A percentile compares a stretch with the other conserved stretches of the same genome.
Conservation (phyloP, 2,113 vertebrate genomes). For the Epinephelus cyanopodus region DNA sequence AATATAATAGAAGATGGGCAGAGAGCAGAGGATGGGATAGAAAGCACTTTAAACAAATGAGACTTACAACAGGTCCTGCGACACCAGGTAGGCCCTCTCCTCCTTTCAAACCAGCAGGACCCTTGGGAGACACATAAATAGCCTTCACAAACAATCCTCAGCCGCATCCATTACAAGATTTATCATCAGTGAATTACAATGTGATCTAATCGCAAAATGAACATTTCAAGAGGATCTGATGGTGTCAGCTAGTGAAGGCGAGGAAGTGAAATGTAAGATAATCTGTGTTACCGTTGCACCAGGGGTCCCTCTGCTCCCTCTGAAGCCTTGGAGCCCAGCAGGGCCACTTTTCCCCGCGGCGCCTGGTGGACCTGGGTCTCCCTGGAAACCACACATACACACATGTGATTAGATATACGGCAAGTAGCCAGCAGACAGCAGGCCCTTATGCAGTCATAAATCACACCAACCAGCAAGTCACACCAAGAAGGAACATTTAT, state of each 20-base stretch:
- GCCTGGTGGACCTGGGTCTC: slow-evolving; percentile 89
- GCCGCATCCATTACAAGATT: neutral
- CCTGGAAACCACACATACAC: slow-evolving; percentile 82
- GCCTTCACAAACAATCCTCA: neutral
- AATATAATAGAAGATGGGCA: neutral
- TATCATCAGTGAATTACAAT: neutral
- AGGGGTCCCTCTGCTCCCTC: slow-evolving; percentile 86
- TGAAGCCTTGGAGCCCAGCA: slow-evolving; percentile 88
- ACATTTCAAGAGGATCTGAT: slow-evolving; percentile 13
- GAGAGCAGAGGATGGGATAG: neutral
- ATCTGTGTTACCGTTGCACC: slow-evolving; percentile 86
- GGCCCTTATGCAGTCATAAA: slow-evolving; percentile 63
- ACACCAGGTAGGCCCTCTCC: slow-evolving; percentile 89
- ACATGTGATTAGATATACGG: slow-evolving; percentile 50
- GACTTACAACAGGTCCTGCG: slow-evolving; percentile 87
- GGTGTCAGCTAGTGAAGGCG: neutral
- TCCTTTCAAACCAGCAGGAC: slow-evolving; percentile 91
- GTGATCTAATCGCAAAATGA: neutral
- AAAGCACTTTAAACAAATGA: slow-evolving; percentile 31
- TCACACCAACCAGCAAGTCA: slow-evolving; percentile 61
- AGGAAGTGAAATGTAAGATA: slow-evolving; percentile 14
- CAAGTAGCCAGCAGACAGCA: slow-evolving; percentile 56
- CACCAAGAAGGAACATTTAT: slow-evolving; percentile 62
- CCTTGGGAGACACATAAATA: slow-evolving; percentile 77
- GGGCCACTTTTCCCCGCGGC: slow-evolving; percentile 89